These are phyloP conservation scores for Acronicta leporina DNA, from an alignment of 2,888 invertebrate species.

Conservation along the genomic window DNA sequence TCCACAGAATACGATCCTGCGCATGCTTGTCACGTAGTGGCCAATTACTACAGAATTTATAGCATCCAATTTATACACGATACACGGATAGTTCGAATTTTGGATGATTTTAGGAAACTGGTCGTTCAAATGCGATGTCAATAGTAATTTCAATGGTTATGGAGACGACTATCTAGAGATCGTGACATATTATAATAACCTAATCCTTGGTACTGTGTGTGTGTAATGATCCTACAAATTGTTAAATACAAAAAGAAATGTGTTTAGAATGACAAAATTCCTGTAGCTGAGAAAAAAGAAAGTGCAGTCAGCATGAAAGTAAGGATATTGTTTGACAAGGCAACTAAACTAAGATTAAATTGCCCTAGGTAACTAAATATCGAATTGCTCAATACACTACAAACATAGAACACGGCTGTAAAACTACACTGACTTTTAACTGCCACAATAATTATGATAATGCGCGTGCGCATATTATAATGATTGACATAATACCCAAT, in stretches of 20 bases:
- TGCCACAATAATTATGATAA: conserved; percentile 6
- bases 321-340: too few relatives aligned
- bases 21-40: conserved; percentile 34
- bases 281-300: too few relatives aligned
- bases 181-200: conserved; percentile 17
- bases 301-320: too few relatives aligned
- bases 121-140: conserved; percentile 11
- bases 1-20: conserved; percentile 10
- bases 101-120: conserved; percentile 22
- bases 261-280: too few relatives aligned
- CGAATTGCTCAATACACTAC: background rate
- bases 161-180: conserved; percentile 5
- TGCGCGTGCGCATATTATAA: conserved; percentile 5
- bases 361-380: too few relatives aligned
- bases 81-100: conserved; percentile 13
- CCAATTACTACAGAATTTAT: conserved; percentile 48
- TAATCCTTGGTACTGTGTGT: background rate
- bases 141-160: background rate
- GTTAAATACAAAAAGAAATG: too few relatives aligned
- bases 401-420: background rate
- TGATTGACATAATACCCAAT: conserved; percentile 33
- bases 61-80: conserved; percentile 21
- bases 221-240: too few relatives aligned
- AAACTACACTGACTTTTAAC: background rate
- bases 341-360: too few relatives aligned